Percentiles rank a stretch among this genome's conserved stretches.
phyloP scores from a whole-genome alignment of 2,888 invertebrate species.

The Macrophya alboannulata region DNA sequence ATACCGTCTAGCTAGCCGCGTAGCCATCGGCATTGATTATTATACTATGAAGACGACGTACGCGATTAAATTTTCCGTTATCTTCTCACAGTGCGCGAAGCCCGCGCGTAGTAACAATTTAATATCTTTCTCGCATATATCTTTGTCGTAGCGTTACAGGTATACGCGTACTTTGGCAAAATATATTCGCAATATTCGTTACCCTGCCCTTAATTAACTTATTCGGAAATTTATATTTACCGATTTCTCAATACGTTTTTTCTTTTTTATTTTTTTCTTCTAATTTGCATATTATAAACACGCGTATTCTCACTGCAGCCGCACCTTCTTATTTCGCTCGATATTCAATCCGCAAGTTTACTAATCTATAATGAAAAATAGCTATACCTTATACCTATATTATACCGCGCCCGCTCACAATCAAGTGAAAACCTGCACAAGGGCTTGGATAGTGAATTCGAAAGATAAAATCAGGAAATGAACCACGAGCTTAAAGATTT shows the following conservation, averaged over 20 bases:
- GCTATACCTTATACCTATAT: background rate
- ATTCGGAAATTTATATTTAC: background rate
- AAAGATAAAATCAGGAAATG: background rate
- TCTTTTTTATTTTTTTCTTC: background rate
- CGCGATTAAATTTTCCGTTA: slow-evolving; percentile 44
- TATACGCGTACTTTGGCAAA: background rate
- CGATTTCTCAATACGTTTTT: background rate
- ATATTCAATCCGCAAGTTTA: background rate
- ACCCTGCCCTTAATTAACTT: background rate
- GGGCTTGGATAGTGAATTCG: background rate
- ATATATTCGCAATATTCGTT: slow-evolving; percentile 1
- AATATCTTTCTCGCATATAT: background rate
- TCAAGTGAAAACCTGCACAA: background rate
- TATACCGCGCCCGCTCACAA: background rate
- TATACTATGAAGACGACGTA: slow-evolving; percentile 27
- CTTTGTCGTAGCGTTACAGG: no score
- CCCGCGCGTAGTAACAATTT: slow-evolving; percentile 26
- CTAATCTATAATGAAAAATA: background rate
- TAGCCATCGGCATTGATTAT: background rate
- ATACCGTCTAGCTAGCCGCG: background rate
- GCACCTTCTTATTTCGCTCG: background rate
- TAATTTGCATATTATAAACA: background rate
- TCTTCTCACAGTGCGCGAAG: background rate
- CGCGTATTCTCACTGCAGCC: background rate
- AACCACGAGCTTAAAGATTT: slow-evolving; percentile 29